Evolutionary conservation across 2,797 vertebrate species (phyloP).

Genomic region (Myotis daubentonii): DNA sequence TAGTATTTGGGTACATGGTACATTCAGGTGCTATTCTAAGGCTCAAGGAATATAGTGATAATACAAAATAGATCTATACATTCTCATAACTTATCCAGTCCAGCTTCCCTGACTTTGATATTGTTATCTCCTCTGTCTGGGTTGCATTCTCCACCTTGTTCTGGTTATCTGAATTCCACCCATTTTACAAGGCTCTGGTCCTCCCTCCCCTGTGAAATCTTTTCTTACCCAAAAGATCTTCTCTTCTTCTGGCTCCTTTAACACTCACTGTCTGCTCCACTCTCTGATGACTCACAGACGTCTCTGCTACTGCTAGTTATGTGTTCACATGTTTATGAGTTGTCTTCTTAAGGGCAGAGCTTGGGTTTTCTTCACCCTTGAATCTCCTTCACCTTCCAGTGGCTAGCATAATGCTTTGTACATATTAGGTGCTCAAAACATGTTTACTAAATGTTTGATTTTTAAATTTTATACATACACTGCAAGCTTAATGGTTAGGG

Average conservation of each 20-base stretch:
- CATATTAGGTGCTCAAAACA: not conserved
- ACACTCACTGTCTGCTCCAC: not conserved
- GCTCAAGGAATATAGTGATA: not conserved
- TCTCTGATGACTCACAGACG: not conserved
- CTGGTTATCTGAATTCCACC: not conserved
- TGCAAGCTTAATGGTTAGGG: conserved; percentile 25
- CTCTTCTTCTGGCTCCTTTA: not conserved
- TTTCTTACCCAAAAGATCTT: not conserved
- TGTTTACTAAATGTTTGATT: conserved; percentile 32
- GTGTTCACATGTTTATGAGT: conserved; percentile 1
- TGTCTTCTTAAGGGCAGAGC: conserved; percentile 1
- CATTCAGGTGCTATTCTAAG: not conserved
- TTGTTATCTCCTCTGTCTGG: not conserved
- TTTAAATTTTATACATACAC: not conserved
- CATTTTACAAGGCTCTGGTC: not conserved
- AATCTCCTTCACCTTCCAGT: not conserved
- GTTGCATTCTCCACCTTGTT: not conserved
- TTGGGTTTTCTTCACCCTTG: not conserved
- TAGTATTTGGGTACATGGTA: not conserved
- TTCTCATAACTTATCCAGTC: not conserved
- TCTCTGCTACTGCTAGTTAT: not conserved
- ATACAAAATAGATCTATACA: not conserved
- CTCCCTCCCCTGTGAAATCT: not conserved
- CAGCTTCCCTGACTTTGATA: not conserved
- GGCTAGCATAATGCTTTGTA: not conserved